A percentile compares a stretch with the other conserved stretches of the same genome.
phyloP scores from a whole-genome alignment of 2,888 invertebrate genomes.

The Tinea trinotella region DNA sequence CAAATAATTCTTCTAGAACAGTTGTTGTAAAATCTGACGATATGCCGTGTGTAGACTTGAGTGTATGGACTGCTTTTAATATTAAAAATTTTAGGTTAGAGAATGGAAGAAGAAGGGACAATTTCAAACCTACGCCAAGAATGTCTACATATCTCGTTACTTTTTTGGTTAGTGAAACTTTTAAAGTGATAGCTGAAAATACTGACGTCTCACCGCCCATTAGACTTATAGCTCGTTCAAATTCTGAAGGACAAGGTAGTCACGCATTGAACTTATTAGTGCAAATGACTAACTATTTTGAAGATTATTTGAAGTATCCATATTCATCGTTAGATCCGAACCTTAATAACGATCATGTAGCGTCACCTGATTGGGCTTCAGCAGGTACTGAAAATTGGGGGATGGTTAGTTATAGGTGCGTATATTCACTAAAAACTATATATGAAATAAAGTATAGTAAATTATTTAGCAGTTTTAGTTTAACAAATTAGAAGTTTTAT shows the following conservation, averaged over 20 bases:
- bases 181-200: conserved; percentile 49
- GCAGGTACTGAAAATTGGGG: conserved; percentile 67
- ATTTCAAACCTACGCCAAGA: conserved; percentile 68
- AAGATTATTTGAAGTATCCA: conserved; percentile 50
- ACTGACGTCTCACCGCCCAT: conserved; percentile 42
- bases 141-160: conserved; percentile 92
- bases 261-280: conserved; percentile 46
- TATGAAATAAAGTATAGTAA: neutral
- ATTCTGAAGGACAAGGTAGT: conserved; percentile 43
- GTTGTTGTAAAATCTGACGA: too few species aligned
- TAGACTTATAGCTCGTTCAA: conserved; percentile 59
- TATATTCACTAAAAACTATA: neutral
- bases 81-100: conserved; percentile 21
- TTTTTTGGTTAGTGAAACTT: conserved; percentile 77
- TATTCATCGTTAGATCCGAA: conserved; percentile 45
- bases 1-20: too few species aligned
- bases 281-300: conserved; percentile 48
- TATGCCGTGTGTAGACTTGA: too few species aligned
- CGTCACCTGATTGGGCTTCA: conserved; percentile 64
- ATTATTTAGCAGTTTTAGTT: too few species aligned
- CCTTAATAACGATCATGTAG: conserved; percentile 53
- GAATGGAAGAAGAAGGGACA: conserved; percentile 33
- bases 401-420: conserved; percentile 63
- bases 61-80: too few species aligned
- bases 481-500: too few species aligned